Evolutionary conservation across 2,113 vertebrate species (phyloP).

Genomic region (Marmota flaviventris): DNA sequence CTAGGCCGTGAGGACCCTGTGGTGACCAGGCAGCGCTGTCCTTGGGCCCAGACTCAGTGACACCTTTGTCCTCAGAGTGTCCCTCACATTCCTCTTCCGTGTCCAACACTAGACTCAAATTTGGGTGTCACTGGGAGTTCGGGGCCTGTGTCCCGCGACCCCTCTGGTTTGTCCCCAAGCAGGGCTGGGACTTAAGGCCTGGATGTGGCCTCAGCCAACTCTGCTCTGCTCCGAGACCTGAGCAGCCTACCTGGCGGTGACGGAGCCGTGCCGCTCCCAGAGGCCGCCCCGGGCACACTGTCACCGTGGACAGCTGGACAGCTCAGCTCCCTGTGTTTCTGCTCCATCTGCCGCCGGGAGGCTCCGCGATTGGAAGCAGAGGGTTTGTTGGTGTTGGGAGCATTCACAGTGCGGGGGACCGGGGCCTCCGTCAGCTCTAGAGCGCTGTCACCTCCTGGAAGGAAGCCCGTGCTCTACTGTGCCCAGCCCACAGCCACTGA

Average conservation of each 20-base stretch:
- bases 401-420: fast-evolving
- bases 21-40: too few species aligned
- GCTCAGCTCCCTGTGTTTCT: too few species aligned
- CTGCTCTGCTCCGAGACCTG: neutral
- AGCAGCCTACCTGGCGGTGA: too few species aligned
- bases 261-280: fast-evolving
- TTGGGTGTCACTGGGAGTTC: fast-evolving
- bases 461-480: neutral
- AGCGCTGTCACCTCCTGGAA: fast-evolving
- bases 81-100: too few species aligned
- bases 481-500: fast-evolving
- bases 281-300: neutral
- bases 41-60: too few species aligned
- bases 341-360: too few species aligned
- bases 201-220: too few species aligned
- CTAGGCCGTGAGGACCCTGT: too few species aligned
- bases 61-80: too few species aligned
- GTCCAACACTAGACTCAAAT: neutral
- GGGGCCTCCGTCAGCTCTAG: fast-evolving
- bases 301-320: neutral
- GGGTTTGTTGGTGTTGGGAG: fast-evolving
- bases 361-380: neutral
- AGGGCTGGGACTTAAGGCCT: neutral
- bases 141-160: neutral
- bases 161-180: neutral